phyloP scores from a whole-genome alignment of 1,140 invertebrate genomes.

The Orchestia grillus region DNA sequence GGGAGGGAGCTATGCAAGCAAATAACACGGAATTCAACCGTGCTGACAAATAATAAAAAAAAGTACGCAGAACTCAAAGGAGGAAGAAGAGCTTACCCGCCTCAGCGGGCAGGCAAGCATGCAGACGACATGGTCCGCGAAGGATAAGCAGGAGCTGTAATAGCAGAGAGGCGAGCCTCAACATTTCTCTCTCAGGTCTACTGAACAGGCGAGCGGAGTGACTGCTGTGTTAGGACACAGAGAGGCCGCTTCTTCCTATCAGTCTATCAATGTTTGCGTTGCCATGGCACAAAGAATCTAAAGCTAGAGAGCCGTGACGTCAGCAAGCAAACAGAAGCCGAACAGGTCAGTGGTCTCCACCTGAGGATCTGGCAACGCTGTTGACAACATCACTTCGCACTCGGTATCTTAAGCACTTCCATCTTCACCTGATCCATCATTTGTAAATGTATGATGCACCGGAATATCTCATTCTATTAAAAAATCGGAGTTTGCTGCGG shows the following conservation, averaged over 20 bases:
- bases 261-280: conserved; percentile 1
- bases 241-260: neutral
- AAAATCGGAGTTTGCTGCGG: neutral
- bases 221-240: neutral
- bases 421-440: neutral
- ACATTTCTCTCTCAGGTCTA: neutral
- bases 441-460: neutral
- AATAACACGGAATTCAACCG: too few relatives aligned
- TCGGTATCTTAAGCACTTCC: neutral
- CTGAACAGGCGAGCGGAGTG: neutral
- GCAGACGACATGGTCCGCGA: neutral
- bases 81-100: neutral
- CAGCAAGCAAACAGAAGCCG: neutral
- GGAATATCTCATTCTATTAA: neutral
- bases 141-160: neutral
- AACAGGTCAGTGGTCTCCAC: neutral
- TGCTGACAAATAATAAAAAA: neutral
- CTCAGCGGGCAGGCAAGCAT: neutral
- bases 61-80: neutral
- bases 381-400: neutral
- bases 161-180: neutral
- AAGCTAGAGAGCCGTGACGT: neutral
- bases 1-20: too few relatives aligned
- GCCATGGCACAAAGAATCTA: neutral
- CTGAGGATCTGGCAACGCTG: neutral